Base-by-base conservation (phyloP, 1,140 invertebrate species). In the Drosophila neocordata region DNA sequence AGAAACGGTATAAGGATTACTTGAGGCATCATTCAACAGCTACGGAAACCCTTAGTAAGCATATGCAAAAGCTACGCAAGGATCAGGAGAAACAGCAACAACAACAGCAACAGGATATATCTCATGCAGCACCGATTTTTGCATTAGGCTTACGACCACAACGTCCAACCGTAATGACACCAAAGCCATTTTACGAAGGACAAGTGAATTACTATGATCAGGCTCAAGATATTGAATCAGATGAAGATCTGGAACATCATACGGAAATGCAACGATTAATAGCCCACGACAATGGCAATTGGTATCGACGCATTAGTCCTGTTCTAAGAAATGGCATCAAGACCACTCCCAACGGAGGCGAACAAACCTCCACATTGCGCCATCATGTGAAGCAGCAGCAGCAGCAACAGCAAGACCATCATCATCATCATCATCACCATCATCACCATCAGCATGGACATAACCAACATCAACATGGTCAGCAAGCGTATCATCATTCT, bases 1-100 rank as follows among this genome's bases (percentile, higher is more conserved):
- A 91, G 72, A 90, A 90, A 53, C 79, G 79, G 24, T 90, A 90
- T 61, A 90, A 90, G 75, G 81, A 90, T 65, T 90, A 87, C 38
- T 68, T 90, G 41, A 75, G 69, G 65, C 63, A 77, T 34, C 76
- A 66, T 24, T 34, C 53, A 12, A n/a, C n/a, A n/a, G 11, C 57
- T 37, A 12, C 1, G 27, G 27, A 53, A 13, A 34, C 11, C 12
- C 3, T 4, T 41, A 48, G 4, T 11, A 22, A 7, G 2, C 74
- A 79, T 15, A 65, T 67, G 1, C 55, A 65, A 12, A 83, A 77
- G 63, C n/a, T 79, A 55, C 65, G 69, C 12, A 69, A 77, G 64
- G 65, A 73, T n/a, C 7, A 1, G 15, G 15, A 38, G 52, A 7
- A 13, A 41, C 18, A 60, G 51, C 75, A 12, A 9, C 35, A 38